Percentiles rank a stretch among this genome's conserved stretches.
These are phyloP conservation scores for Leucophora obtusa DNA, from an alignment of 2,888 invertebrate genomes.

Conservation along the genomic window DNA sequence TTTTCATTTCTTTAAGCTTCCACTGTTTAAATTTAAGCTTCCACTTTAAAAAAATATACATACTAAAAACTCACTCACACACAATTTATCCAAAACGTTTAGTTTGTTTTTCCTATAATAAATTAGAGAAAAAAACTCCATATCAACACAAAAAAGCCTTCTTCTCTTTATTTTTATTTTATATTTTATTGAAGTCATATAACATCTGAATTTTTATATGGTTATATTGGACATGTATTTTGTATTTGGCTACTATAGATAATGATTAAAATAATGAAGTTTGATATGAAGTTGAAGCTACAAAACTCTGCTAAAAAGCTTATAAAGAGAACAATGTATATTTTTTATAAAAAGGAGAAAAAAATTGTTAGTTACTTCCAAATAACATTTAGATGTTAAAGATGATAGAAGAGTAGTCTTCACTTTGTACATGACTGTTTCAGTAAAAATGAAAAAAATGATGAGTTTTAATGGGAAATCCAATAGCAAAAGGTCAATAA, in stretches of 20 bases:
- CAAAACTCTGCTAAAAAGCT: not conserved
- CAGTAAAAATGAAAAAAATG: slow-evolving; percentile 4
- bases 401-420: slow-evolving; percentile 30
- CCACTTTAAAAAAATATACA: not conserved
- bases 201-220: slow-evolving; percentile 29
- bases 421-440: slow-evolving; percentile 20
- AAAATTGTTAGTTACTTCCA: slow-evolving; percentile 6
- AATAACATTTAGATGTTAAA: slow-evolving; percentile 43
- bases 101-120: slow-evolving; percentile 24
- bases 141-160: slow-evolving; percentile 7
- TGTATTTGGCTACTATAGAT: slow-evolving; percentile 34
- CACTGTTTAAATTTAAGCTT: slow-evolving; percentile 36
- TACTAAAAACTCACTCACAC: slow-evolving; percentile 14
- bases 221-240: slow-evolving; percentile 38
- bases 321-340: slow-evolving; percentile 34
- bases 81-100: slow-evolving; percentile 30
- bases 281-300: slow-evolving; percentile 61
- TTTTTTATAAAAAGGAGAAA: not conserved
- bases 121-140: slow-evolving; percentile 22
- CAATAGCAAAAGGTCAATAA: slow-evolving; percentile 46
- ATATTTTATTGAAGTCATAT: slow-evolving; percentile 24
- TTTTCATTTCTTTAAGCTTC: not conserved
- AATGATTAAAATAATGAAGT: slow-evolving; percentile 64
- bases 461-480: slow-evolving; percentile 41
- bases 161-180: slow-evolving; percentile 6